Conservation (phyloP, 92 coral and sea anemone genomes). For the Heliopora coerulea region DNA sequence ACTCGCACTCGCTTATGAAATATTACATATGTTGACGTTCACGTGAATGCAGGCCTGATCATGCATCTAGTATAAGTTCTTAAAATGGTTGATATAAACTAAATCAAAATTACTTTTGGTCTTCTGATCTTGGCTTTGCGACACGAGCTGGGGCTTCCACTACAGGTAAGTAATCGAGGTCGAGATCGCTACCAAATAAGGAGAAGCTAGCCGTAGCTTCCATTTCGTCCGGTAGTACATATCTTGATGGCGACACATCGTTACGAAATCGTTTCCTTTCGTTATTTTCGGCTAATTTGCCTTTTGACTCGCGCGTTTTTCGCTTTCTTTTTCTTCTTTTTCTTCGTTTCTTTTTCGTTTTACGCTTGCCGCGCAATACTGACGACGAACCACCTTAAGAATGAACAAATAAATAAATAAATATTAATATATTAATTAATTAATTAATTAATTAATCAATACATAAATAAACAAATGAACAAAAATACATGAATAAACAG, state of each 20-base stretch:
- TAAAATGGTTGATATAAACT: too few relatives aligned
- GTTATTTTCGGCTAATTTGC: slow-evolving; percentile 26
- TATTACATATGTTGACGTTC: too few relatives aligned
- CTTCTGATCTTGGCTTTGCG: slow-evolving; percentile 13
- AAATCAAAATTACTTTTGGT: background rate
- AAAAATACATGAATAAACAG: too few relatives aligned
- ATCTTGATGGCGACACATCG: slow-evolving; percentile 52
- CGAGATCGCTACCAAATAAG: slow-evolving; percentile 73
- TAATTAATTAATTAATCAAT: too few relatives aligned
- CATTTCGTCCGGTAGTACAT: slow-evolving; percentile 66
- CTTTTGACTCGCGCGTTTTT: slow-evolving; percentile 5
- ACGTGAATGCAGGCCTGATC: too few relatives aligned
- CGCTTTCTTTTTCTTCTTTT: slow-evolving; percentile 20
- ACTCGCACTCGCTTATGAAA: too few relatives aligned
- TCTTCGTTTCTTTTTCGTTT: background rate
- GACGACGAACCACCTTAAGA: slow-evolving; percentile 7
- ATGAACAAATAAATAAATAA: too few relatives aligned
- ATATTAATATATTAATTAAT: too few relatives aligned
- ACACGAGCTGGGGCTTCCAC: slow-evolving; percentile 34
- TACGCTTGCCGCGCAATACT: background rate
- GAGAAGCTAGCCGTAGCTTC: slow-evolving; percentile 73
- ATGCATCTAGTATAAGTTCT: too few relatives aligned
- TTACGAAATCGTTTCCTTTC: slow-evolving; percentile 38
- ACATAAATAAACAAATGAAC: too few relatives aligned
- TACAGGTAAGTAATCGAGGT: slow-evolving; percentile 62